Evolutionary conservation across 2,888 invertebrate genomes (phyloP).

Genomic region (Drosophila paranaensis): DNA sequence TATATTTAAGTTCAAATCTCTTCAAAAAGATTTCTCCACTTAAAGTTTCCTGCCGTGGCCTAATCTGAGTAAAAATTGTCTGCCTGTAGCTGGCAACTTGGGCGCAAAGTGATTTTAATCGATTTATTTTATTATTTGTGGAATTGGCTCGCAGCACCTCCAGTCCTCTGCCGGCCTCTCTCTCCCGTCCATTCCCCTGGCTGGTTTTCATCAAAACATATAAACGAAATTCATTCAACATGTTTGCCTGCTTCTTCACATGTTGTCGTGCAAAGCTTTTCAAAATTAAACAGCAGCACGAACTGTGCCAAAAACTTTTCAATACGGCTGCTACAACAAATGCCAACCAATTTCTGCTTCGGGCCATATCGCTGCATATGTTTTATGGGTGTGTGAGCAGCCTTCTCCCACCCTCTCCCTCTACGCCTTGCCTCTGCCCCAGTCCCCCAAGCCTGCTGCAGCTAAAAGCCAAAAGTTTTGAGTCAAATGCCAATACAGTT

Average conservation of each 20-base stretch:
- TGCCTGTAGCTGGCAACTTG: conserved; percentile 43
- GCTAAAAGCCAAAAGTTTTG: conserved; percentile 70
- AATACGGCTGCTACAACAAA: conserved; percentile 63
- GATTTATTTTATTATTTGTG: conserved; percentile 35
- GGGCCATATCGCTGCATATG: conserved; percentile 58
- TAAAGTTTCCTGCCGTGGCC: not conserved
- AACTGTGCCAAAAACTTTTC: conserved; percentile 71
- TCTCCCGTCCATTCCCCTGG: too few species aligned
- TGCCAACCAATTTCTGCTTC: conserved; percentile 45
- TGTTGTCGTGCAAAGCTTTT: conserved; percentile 72
- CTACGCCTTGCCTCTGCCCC: not conserved
- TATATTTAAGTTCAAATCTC: too few species aligned
- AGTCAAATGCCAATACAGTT: conserved; percentile 79
- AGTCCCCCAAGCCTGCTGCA: not conserved
- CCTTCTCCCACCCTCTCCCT: not conserved
- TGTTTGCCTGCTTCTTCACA: conserved; percentile 47
- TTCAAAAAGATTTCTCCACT: not conserved
- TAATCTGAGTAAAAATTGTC: conserved; percentile 34
- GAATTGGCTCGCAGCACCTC: conserved; percentile 12
- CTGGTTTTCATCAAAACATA: conserved; percentile 4
- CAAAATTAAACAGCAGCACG: conserved; percentile 75
- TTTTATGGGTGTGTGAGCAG: conserved; percentile 45
- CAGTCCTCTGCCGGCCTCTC: too few species aligned
- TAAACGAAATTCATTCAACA: conserved; percentile 52
- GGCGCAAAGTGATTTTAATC: conserved; percentile 71